A percentile compares a stretch with the other conserved stretches of the same genome.
phyloP scores from a whole-genome alignment of 2,797 vertebrate genomes.

The Varecia variegata region DNA sequence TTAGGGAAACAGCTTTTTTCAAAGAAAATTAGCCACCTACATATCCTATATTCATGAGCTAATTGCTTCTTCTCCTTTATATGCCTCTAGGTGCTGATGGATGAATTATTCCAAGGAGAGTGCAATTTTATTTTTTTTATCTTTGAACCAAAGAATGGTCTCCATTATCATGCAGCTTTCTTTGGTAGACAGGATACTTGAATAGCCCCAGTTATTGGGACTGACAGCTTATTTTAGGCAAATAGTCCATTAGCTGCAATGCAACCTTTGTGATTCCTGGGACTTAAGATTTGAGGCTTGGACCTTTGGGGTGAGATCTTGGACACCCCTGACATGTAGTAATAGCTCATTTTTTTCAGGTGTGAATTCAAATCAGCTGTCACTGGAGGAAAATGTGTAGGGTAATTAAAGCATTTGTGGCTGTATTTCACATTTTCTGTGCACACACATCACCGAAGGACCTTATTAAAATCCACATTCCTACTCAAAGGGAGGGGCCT shows the following conservation, averaged over 20 bases:
- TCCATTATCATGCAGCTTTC: not conserved
- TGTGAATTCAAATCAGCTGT: conserved; percentile 2
- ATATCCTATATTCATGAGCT: not conserved
- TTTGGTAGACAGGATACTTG: not conserved
- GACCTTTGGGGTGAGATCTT: not conserved
- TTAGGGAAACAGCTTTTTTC: not conserved
- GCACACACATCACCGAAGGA: not conserved
- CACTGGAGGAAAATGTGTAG: not conserved
- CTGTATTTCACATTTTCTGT: not conserved
- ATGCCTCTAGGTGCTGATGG: not conserved
- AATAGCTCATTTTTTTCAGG: not conserved
- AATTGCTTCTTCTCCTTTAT: not conserved
- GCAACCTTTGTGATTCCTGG: not conserved
- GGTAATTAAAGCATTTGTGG: not conserved
- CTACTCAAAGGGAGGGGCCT: not conserved
- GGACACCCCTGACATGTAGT: not conserved
- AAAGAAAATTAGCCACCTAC: not conserved
- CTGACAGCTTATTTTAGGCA: not conserved
- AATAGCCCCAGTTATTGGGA: not conserved
- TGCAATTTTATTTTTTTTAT: not conserved
- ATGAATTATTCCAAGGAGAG: not conserved
- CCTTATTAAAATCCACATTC: not conserved
- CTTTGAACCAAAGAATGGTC: not conserved
- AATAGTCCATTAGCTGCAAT: not conserved
- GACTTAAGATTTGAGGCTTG: not conserved